These are phyloP conservation scores for Hystrix cristata DNA, from an alignment of 2,113 vertebrate species.

Conservation along the genomic window DNA sequence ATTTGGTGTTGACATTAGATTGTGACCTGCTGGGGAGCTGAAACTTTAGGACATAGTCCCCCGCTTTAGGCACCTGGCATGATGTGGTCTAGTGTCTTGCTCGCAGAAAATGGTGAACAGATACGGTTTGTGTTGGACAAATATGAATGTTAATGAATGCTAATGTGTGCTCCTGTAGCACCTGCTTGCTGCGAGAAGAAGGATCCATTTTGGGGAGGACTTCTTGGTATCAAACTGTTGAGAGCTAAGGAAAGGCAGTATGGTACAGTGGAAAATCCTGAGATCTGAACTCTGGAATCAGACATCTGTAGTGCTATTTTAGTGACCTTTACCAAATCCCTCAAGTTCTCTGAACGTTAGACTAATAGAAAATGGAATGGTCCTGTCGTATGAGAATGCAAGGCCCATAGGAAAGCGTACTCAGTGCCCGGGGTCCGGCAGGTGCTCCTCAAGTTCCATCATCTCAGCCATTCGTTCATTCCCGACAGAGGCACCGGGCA, in stretches of 20 bases:
- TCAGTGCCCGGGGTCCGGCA: neutral
- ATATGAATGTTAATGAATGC: neutral
- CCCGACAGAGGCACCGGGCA: neutral
- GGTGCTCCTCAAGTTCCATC: neutral
- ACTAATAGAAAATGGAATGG: neutral
- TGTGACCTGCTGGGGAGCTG: neutral
- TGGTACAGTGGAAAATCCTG: rapidly evolving
- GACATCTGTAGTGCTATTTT: neutral
- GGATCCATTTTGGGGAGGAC: neutral
- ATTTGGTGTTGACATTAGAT: neutral
- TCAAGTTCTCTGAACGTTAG: neutral
- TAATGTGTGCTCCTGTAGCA: rapidly evolving
- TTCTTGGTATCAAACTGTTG: neutral
- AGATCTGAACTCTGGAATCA: neutral
- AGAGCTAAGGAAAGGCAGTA: neutral
- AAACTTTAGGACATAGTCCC: neutral
- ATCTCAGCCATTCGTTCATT: too few species aligned
- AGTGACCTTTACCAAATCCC: neutral
- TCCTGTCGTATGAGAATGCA: neutral
- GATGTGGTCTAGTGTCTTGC: neutral
- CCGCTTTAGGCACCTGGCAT: neutral
- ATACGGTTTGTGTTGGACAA: too few species aligned
- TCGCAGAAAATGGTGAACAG: neutral
- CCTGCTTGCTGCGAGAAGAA: neutral
- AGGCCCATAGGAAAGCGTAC: neutral